phyloP scores from a whole-genome alignment of 37 sponge, comb jelly and placozoan species.

The Beroe forskalii region DNA sequence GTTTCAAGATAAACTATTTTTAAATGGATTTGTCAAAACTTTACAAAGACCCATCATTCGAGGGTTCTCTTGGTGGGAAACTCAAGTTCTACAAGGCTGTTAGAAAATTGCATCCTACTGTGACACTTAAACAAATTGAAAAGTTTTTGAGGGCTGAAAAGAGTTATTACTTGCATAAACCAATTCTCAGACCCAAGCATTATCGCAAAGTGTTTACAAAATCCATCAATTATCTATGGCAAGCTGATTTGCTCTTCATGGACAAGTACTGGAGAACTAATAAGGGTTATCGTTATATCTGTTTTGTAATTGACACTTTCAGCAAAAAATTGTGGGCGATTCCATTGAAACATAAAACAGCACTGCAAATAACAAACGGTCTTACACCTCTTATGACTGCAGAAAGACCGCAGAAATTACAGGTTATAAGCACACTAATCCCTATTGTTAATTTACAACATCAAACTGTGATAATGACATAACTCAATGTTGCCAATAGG shows the following conservation, averaged over 20 bases:
- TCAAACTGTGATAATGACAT: too few species aligned
- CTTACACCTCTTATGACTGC: conserved; percentile 14
- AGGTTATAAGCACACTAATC: not conserved
- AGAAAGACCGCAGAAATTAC: conserved; percentile 20
- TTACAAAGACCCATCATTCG: conserved; percentile 48
- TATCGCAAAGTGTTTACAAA: conserved; percentile 37
- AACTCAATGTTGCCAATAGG: too few species aligned
- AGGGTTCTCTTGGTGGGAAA: not conserved
- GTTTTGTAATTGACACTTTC: conserved; percentile 48
- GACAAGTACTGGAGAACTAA: conserved; percentile 38
- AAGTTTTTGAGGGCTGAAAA: conserved; percentile 5
- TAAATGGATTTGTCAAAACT: not conserved
- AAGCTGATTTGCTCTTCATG: conserved; percentile 18
- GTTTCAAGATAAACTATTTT: too few species aligned
- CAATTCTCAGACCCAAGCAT: not conserved
- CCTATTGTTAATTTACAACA: not conserved
- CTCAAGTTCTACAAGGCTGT: conserved; percentile 1
- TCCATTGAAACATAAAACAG: conserved; percentile 18
- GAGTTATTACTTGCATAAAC: conserved; percentile 45
- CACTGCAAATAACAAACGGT: not conserved
- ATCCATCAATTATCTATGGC: conserved; percentile 25
- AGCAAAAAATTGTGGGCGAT: conserved; percentile 27
- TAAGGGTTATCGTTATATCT: conserved; percentile 3
- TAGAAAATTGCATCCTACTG: not conserved
- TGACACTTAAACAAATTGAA: conserved; percentile 26